Base-by-base conservation (phyloP, 2,797 vertebrate genomes). In the Danio jaintianensis region DNA sequence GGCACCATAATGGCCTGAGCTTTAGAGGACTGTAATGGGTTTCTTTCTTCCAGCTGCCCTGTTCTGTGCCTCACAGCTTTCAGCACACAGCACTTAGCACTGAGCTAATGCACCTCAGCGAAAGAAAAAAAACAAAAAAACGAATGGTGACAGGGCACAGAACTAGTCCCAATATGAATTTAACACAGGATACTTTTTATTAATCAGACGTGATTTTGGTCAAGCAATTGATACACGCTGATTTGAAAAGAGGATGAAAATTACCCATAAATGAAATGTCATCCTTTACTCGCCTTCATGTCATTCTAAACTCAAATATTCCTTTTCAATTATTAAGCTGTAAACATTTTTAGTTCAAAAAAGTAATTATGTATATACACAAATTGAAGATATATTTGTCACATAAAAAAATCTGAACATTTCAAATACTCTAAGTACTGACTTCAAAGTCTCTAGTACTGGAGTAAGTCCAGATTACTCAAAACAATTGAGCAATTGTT, bases 11-110 rank as follows among this genome's bases (percentile, higher is more conserved):
- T 78, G 78, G 80, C 48, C 64, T 16, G 16, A 38, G 74, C 59
- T 82, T 80, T 79, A 84, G 56, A 78, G 18, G 42, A 42, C 74
- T 77, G 50, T 81, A 62, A 79, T 80, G 61, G 75, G 7, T 67
- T 64, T 70, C 66, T 83, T 73, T 74, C 84, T 77, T 56, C 58
- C 74, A 70, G 69, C 61, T 70, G 56, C 50, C 75, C 74, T 53
- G 52, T 68, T 69, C 80, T 82, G 70, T 68, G 53, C 75, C 48
- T 58, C 56, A 48, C 69, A 62, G 63, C 75, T 78, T 59, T 82
- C 45, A 75, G 71, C 72, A 61, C 29, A 10, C 18, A 75, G 63
- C 56, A 83, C 47, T 52, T 63, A 70, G 72, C 82, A 72, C 72
- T 79, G 70, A 62, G 71, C 77, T 75, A 79, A 67, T 78, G 72